Conservation (phyloP, 2,113 vertebrate genomes). For the Emberiza fucata region DNA sequence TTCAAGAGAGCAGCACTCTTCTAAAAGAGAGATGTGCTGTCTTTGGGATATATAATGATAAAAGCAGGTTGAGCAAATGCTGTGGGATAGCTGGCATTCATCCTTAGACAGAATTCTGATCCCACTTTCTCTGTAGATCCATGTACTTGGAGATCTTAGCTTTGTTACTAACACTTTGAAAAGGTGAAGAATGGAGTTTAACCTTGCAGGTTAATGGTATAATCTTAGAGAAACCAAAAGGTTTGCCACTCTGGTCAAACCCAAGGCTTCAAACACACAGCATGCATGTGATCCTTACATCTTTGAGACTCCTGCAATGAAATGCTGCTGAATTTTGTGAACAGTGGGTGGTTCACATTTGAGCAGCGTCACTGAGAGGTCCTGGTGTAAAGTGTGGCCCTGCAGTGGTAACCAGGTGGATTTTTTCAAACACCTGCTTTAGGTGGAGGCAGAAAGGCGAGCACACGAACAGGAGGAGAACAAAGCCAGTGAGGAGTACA, state of each 20-base stretch:
- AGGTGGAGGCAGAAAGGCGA: constrained; percentile 85
- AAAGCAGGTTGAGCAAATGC: background rate
- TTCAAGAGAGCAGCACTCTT: background rate
- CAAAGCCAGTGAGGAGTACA: constrained; percentile 86
- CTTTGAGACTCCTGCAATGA: background rate
- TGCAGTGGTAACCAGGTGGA: background rate
- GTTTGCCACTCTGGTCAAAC: background rate
- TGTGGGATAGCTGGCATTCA: background rate
- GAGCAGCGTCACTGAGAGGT: background rate
- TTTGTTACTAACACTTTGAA: background rate
- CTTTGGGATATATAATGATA: accelerated
- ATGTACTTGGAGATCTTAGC: background rate
- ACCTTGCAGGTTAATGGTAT: background rate
- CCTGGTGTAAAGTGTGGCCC: background rate
- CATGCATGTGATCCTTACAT: background rate
- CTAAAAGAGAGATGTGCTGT: background rate
- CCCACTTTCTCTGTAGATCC: background rate
- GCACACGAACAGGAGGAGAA: constrained; percentile 83
- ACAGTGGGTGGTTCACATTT: accelerated
- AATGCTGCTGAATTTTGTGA: background rate
- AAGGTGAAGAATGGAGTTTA: background rate
- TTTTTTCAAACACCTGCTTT: background rate
- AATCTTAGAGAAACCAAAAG: background rate
- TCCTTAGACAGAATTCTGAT: background rate
- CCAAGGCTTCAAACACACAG: background rate